These are phyloP conservation scores for Melanostigma gelatinosum DNA, from an alignment of 2,113 vertebrate genomes.

Conservation along the genomic window DNA sequence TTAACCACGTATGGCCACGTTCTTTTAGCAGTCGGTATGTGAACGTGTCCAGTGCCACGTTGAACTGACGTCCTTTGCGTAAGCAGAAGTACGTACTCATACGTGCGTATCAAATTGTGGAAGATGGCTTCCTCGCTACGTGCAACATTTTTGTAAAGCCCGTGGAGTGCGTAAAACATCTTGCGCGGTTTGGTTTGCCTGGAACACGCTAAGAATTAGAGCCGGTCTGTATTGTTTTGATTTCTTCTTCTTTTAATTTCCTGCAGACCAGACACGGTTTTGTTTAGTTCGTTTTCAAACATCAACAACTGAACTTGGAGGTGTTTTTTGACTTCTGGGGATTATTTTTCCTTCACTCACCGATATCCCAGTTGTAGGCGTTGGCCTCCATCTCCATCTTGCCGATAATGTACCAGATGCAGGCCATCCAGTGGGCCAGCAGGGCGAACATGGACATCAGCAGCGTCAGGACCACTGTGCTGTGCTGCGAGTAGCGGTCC, in stretches of 20 bases:
- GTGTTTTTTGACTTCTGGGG: not conserved
- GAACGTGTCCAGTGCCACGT: too few species aligned
- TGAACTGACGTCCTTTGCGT: not conserved
- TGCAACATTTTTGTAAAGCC: not conserved
- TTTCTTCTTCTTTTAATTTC: not conserved
- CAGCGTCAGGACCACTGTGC: slow-evolving; percentile 95
- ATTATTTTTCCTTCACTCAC: slow-evolving; percentile 79
- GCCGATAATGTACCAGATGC: slow-evolving; percentile 99
- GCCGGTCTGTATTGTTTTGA: not conserved
- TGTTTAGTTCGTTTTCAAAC: not conserved
- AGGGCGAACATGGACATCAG: slow-evolving; percentile 99
- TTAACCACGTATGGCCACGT: too few species aligned
- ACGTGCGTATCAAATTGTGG: not conserved
- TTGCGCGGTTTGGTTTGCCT: not conserved
- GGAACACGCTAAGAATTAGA: not conserved
- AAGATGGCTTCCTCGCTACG: not conserved
- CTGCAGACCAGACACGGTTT: not conserved
- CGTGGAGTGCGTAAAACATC: not conserved
- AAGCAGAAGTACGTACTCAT: not conserved
- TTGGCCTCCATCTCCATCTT: slow-evolving; percentile 97
- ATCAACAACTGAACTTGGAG: not conserved
- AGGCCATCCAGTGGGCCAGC: slow-evolving; percentile 99
- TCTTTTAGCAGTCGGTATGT: too few species aligned
- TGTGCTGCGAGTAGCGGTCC: slow-evolving; percentile 98
- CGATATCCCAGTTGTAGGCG: slow-evolving; percentile 93